Evolutionary conservation across 2,113 vertebrate species (phyloP).

Genomic region (Astatotilapia flaviijosephi): DNA sequence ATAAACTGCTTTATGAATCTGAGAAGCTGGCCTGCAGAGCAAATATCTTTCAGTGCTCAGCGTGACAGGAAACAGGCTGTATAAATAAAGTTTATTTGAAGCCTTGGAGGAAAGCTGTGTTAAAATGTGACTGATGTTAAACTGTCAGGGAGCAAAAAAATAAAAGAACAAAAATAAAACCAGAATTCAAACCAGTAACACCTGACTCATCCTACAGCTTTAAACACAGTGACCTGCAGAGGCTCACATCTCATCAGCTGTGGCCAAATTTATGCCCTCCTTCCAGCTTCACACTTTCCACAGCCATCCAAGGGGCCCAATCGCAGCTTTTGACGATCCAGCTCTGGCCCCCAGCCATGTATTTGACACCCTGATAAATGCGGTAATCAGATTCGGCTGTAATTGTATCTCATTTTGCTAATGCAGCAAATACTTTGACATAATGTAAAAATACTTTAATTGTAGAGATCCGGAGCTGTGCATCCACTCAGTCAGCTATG

Average conservation of each 20-base stretch:
- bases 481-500: background rate
- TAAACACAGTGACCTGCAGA: background rate
- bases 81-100: background rate
- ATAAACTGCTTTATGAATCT: background rate
- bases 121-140: background rate
- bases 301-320: fast-evolving
- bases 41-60: background rate
- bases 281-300: background rate
- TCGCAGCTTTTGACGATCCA: fast-evolving
- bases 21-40: background rate
- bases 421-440: background rate
- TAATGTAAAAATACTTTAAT: background rate
- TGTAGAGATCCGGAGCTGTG: fast-evolving
- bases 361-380: background rate
- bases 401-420: background rate
- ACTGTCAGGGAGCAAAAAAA: background rate
- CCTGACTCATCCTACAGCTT: background rate
- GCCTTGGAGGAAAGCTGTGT: background rate
- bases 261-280: background rate
- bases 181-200: fast-evolving
- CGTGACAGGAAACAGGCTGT: background rate
- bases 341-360: background rate
- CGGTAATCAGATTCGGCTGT: fast-evolving
- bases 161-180: background rate
- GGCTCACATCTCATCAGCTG: background rate